phyloP scores from a whole-genome alignment of 2,797 vertebrate species.

The Lophius americanus region DNA sequence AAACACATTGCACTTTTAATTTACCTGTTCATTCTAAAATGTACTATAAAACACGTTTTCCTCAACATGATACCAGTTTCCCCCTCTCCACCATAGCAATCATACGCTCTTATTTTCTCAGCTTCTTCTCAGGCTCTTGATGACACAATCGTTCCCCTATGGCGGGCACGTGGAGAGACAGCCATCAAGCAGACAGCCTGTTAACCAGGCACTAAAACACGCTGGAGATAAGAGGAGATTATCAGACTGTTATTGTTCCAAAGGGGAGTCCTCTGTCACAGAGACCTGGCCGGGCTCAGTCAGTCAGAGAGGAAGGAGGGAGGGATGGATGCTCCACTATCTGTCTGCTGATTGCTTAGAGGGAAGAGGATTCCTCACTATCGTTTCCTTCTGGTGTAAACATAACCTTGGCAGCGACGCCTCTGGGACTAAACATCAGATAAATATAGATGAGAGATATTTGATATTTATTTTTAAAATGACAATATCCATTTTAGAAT shows the following conservation, averaged over 20 bases:
- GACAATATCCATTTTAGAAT: slow-evolving; percentile 6
- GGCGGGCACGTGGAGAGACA: slow-evolving; percentile 49
- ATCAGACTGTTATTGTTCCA: slow-evolving; percentile 74
- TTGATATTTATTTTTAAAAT: slow-evolving; percentile 37
- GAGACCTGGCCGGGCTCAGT: slow-evolving; percentile 63
- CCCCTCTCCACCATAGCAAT: background rate
- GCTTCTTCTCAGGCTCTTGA: slow-evolving; percentile 20
- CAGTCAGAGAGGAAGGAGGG: slow-evolving; percentile 36
- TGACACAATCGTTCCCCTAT: slow-evolving; percentile 42
- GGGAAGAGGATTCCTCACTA: slow-evolving; percentile 35
- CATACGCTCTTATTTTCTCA: slow-evolving; percentile 17
- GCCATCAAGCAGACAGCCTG: slow-evolving; percentile 68
- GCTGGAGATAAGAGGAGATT: slow-evolving; percentile 76
- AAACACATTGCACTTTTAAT: background rate
- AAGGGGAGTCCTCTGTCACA: slow-evolving; percentile 72
- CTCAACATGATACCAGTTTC: background rate
- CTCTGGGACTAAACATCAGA: slow-evolving; percentile 8
- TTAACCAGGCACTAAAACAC: slow-evolving; percentile 73
- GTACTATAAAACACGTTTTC: background rate
- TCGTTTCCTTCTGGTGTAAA: slow-evolving; percentile 25
- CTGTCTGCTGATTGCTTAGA: slow-evolving; percentile 14
- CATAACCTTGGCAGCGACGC: slow-evolving; percentile 17
- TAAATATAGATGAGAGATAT: slow-evolving; percentile 20
- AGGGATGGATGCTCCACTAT: slow-evolving; percentile 34
- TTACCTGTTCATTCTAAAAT: background rate